phyloP scores from a whole-genome alignment of 2,113 vertebrate species.

The Leptobrachium leishanense region DNA sequence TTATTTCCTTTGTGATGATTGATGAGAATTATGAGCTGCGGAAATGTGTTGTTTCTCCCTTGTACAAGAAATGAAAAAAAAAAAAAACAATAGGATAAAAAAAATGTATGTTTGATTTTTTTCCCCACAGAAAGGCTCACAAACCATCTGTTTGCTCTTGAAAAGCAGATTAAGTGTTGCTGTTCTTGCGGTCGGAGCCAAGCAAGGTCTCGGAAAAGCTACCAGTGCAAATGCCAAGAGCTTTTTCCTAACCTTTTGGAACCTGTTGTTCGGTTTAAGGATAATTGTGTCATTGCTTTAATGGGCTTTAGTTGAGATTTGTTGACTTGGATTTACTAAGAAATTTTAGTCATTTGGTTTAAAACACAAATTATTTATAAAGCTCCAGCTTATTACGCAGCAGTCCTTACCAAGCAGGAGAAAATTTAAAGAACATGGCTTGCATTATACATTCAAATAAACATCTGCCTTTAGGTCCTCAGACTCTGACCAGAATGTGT shows the following conservation, averaged over 20 bases:
- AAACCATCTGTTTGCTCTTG: conserved; percentile 3
- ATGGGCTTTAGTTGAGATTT: not conserved
- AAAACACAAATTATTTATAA: no score
- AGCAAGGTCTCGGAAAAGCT: not conserved
- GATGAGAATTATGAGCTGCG: not conserved
- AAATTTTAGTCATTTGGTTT: no score
- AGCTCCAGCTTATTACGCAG: no score
- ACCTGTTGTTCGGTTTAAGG: no score
- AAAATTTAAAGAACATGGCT: no score
- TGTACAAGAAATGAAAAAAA: not conserved
- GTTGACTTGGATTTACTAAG: not conserved
- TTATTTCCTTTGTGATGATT: not conserved
- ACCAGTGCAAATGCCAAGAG: not conserved
- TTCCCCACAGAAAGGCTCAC: not conserved
- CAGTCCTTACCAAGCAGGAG: no score
- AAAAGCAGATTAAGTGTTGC: conserved; percentile 1
- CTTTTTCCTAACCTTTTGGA: not conserved
- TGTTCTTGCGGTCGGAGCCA: not conserved
- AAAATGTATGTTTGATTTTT: not conserved
- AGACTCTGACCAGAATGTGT: no score
- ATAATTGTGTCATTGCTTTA: not conserved
- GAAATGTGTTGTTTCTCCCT: not conserved
- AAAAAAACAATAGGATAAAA: not conserved
- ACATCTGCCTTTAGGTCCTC: no score
- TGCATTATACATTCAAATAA: no score